phyloP scores from a whole-genome alignment of 2,113 vertebrate species.

The Austrofundulus limnaeus region DNA sequence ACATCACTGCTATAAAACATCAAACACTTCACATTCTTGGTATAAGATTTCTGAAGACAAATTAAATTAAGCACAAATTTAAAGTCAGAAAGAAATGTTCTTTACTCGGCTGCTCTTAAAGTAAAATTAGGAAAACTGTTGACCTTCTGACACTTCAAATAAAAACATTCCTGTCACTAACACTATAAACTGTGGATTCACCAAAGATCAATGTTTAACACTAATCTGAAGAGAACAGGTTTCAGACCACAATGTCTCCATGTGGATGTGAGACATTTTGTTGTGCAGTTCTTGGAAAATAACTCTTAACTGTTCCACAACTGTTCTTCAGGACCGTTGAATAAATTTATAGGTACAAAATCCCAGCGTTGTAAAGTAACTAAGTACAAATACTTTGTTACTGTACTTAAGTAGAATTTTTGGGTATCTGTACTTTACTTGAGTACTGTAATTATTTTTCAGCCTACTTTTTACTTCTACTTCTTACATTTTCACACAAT shows the following conservation, averaged over 20 bases:
- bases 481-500: too few relatives aligned
- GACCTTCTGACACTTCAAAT: not conserved
- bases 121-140: not conserved
- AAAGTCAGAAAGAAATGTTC: not conserved
- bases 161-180: not conserved
- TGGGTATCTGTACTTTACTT: too few relatives aligned
- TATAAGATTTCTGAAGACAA: conserved; percentile 9
- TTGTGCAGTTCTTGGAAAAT: not conserved
- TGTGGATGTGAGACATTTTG: not conserved
- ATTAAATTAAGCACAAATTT: conserved; percentile 9
- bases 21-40: conserved; percentile 55
- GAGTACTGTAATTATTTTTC: too few relatives aligned
- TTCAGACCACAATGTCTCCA: not conserved
- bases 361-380: too few relatives aligned
- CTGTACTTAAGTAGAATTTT: too few relatives aligned
- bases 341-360: not conserved
- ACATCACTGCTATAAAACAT: conserved; percentile 51
- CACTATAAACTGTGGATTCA: not conserved
- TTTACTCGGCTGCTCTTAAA: not conserved
- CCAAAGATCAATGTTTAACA: not conserved
- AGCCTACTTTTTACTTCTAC: too few relatives aligned
- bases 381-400: too few relatives aligned
- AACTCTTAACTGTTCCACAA: not conserved
- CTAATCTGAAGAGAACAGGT: not conserved
- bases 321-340: not conserved